Conservation (phyloP, 2,888 invertebrate genomes). For the Mythimna impura region DNA sequence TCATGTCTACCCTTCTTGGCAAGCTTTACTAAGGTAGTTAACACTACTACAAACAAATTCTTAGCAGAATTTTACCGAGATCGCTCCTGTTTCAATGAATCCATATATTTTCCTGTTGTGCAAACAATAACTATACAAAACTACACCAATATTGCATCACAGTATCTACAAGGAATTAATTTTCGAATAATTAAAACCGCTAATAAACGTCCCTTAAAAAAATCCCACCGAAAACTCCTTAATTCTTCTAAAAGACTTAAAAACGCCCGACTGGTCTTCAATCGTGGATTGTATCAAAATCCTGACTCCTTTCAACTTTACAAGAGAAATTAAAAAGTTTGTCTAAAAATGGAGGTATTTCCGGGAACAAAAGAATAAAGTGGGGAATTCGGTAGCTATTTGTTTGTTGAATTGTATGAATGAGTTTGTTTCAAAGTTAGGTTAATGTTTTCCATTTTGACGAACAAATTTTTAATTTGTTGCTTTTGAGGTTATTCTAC, state of each 20-base stretch:
- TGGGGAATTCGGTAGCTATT: slow-evolving; percentile 11
- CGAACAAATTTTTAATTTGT: slow-evolving; percentile 10
- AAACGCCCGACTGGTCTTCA: slow-evolving; percentile 22
- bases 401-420: slow-evolving; percentile 45
- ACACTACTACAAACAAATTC: too few species aligned
- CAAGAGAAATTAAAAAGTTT: slow-evolving; percentile 60
- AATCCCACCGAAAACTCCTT: too few species aligned
- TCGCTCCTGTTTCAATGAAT: too few species aligned
- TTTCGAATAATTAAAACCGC: too few species aligned
- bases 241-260: neutral
- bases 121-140: too few species aligned
- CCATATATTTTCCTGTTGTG: too few species aligned
- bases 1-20: too few species aligned
- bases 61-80: too few species aligned
- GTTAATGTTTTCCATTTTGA: slow-evolving; percentile 27
- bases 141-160: too few species aligned
- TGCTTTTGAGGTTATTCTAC: slow-evolving; percentile 7
- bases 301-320: slow-evolving; percentile 39
- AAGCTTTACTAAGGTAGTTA: too few species aligned
- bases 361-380: slow-evolving; percentile 28
- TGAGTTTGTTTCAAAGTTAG: slow-evolving; percentile 17
- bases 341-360: slow-evolving; percentile 26
- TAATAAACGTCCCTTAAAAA: too few species aligned
- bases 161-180: too few species aligned
- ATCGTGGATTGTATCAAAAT: slow-evolving; percentile 33